These are phyloP conservation scores for Oreochromis tanganicae DNA, from an alignment of 2,113 vertebrate genomes.

Conservation along the genomic window DNA sequence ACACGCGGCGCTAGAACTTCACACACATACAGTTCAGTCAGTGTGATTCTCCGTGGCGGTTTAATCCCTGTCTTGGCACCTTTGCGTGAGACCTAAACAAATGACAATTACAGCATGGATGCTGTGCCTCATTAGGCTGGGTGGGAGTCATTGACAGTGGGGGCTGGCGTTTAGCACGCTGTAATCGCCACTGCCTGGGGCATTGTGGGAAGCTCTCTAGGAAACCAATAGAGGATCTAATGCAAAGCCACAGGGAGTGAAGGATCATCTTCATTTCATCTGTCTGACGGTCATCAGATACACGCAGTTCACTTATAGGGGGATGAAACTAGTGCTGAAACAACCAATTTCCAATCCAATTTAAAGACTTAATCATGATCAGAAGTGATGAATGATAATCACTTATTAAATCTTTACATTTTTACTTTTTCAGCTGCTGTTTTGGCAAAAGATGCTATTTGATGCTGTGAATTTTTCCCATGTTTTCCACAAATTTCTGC, in stretches of 20 bases:
- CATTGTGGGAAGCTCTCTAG: slow-evolving; percentile 7
- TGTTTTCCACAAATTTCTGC: rapidly evolving
- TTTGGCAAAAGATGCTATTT: not conserved
- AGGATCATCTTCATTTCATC: slow-evolving; percentile 17
- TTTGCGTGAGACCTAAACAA: slow-evolving; percentile 16
- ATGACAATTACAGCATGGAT: slow-evolving; percentile 22
- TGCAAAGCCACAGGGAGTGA: slow-evolving; percentile 14
- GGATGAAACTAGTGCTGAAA: not conserved
- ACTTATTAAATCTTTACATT: not conserved
- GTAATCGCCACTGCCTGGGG: slow-evolving; percentile 14
- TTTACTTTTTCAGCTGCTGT: not conserved
- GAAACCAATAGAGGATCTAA: slow-evolving; percentile 25
- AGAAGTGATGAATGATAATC: not conserved
- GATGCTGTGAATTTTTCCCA: not conserved
- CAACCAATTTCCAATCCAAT: not conserved
- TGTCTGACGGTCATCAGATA: not conserved
- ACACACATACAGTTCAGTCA: not conserved
- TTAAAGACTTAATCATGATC: not conserved
- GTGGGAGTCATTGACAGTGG: slow-evolving; percentile 18
- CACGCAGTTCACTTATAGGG: not conserved
- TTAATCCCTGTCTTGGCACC: slow-evolving; percentile 22
- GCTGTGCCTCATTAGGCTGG: slow-evolving; percentile 42
- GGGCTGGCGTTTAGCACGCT: slow-evolving; percentile 29
- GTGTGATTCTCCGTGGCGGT: not conserved
- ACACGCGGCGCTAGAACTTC: not conserved